Evolutionary conservation across 2,113 vertebrate species (phyloP), one percentile per base, ranked within the genome.

Genomic region (Tachuris rubrigastra): DNA sequence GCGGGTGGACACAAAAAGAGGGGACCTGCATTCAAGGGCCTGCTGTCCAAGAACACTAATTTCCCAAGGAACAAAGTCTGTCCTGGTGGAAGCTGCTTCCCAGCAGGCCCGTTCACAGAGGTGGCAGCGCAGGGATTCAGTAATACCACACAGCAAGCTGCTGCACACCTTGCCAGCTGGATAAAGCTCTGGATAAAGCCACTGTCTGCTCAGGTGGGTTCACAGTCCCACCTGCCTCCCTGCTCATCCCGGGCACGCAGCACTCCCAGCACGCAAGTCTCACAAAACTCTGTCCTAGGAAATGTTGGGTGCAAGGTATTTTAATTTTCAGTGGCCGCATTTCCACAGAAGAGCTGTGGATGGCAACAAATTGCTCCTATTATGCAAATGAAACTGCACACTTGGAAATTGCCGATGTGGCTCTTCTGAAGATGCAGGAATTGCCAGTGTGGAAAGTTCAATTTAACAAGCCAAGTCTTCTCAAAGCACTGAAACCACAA

Each of bases 361-460:
- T 96, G 96, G 96, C 93, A 96, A 96, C 90, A 96, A 97, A 96
- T 93, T 97, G 88, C 88, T 94, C 95, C 92, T 81, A 90, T 93
- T 96, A 96, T 92, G 83, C 94, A 93, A 97, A 97, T 92, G 39
- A 56, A 92, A 78, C 79, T n/a, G 76, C 86, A 95, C 92, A 37
- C 93, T 92, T 78, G 86, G 95, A 97, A 96, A 92, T 35, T 85
- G 95, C 89, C 90, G 85, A 63, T 93, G 94, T 94, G 94, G 90
- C 95, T 93, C 92, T 87, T 85, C 60, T 49, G 66, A 92, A 94
- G 88, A 86, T 9, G 72, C 44, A 90, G 60, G 82, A 86, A 91
- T 84, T 76, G 79, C 83, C 33, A 55, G 65, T 2, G 47, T 89
- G 91, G 82, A 69, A 95, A 97, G 88, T 96, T 92, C 86, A 89